Evolutionary conservation across 1,140 invertebrate species (phyloP).

Genomic region (Patella vulgata): DNA sequence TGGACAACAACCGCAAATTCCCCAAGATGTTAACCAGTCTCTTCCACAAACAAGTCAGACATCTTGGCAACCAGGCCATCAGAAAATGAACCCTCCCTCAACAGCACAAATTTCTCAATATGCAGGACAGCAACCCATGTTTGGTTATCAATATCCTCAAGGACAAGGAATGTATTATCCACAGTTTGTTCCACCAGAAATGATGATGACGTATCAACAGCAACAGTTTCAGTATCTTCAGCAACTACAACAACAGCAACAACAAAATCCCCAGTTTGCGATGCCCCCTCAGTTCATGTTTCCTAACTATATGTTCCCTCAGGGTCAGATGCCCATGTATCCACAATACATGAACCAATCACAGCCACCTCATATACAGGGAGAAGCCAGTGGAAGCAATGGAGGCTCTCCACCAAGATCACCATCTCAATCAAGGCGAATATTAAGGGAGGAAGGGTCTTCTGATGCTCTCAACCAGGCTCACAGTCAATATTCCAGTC

Average conservation of each 20-base stretch:
- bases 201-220: slow-evolving; percentile 21
- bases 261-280: slow-evolving; percentile 21
- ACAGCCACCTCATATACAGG: slow-evolving; percentile 5
- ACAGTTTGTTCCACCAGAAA: slow-evolving; percentile 7
- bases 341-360: slow-evolving; percentile 14
- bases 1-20: slow-evolving; percentile 7
- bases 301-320: background rate
- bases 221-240: slow-evolving; percentile 21
- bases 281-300: slow-evolving; percentile 10
- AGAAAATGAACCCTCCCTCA: background rate
- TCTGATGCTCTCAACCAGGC: slow-evolving; percentile 12
- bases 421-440: slow-evolving; percentile 25
- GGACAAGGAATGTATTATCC: slow-evolving; percentile 15
- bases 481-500: slow-evolving; percentile 9
- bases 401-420: slow-evolving; percentile 27
- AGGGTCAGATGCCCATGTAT: background rate
- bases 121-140: slow-evolving; percentile 11
- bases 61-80: slow-evolving; percentile 8
- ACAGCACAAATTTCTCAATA: slow-evolving; percentile 10
- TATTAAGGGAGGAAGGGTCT: slow-evolving; percentile 11
- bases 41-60: slow-evolving; percentile 19
- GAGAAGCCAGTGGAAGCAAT: background rate
- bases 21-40: slow-evolving; percentile 14
- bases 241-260: slow-evolving; percentile 19
- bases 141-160: background rate